These are phyloP conservation scores for Antigone vipio DNA, from an alignment of 2,113 vertebrate species.

Conservation along the genomic window DNA sequence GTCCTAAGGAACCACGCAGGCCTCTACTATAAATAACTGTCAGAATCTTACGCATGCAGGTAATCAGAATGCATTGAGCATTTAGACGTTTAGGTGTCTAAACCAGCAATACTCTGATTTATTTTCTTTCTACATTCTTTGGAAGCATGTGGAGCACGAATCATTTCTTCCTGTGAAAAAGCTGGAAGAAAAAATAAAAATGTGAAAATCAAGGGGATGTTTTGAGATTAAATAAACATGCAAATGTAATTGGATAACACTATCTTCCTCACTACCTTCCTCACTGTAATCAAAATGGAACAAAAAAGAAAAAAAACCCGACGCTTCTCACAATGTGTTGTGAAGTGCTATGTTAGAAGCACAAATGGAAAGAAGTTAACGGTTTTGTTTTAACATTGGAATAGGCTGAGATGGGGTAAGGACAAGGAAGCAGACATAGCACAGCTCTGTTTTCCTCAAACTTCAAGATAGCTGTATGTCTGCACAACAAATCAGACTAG, in stretches of 20 bases:
- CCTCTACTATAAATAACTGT: background rate
- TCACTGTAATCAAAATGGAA: background rate
- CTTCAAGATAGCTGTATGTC: background rate
- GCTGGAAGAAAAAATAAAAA: background rate
- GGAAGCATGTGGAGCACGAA: background rate
- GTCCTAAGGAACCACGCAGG: background rate
- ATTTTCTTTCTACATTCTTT: slow-evolving; percentile 11
- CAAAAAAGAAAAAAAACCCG: background rate
- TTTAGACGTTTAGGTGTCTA: background rate
- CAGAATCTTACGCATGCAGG: background rate
- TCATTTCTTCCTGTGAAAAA: slow-evolving; percentile 25
- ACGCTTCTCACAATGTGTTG: background rate
- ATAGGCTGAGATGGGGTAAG: background rate
- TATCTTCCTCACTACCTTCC: background rate
- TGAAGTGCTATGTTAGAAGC: background rate
- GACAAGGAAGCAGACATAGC: background rate
- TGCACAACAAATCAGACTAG: background rate
- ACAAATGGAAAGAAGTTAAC: background rate
- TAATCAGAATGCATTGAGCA: background rate
- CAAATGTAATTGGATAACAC: slow-evolving; percentile 6
- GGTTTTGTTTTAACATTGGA: background rate
- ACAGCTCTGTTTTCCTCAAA: background rate
- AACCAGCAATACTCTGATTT: background rate
- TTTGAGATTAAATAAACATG: slow-evolving; percentile 28
- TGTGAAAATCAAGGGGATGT: slow-evolving; percentile 17